These are phyloP conservation scores for Sceloporus tristichus DNA, from an alignment of 2,113 vertebrate genomes.

Conservation along the genomic window DNA sequence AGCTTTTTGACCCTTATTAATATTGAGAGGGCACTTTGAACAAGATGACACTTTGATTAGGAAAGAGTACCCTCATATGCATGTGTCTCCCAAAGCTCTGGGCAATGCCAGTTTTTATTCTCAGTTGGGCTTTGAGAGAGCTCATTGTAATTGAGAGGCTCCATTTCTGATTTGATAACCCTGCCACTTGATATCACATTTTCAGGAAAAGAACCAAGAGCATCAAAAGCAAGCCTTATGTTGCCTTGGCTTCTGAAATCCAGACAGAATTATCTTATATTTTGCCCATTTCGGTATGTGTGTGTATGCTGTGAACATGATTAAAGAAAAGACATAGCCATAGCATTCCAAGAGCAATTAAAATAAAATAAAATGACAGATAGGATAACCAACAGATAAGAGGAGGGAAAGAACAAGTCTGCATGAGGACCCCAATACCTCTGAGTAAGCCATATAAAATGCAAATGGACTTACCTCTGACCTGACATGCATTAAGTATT, in stretches of 20 bases:
- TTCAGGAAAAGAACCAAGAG: constrained; percentile 26
- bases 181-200: not conserved
- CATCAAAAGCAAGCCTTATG: constrained; percentile 32
- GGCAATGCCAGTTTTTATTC: constrained; percentile 1
- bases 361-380: constrained; percentile 10
- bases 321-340: constrained; percentile 18
- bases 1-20: constrained; percentile 3
- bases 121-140: not conserved
- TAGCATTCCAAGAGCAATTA: not conserved
- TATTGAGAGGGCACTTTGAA: not conserved
- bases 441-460: no score
- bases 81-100: not conserved
- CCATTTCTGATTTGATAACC: not conserved
- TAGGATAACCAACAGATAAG: not conserved
- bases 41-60: not conserved
- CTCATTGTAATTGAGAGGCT: not conserved
- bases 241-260: constrained; percentile 7
- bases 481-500: not conserved
- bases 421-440: no score
- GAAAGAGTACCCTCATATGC: not conserved
- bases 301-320: constrained; percentile 16
- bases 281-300: constrained; percentile 1
- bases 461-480: no score
- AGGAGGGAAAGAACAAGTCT: not conserved
- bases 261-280: constrained; percentile 7